phyloP scores from a whole-genome alignment of 2,113 vertebrate genomes.

The Ameiurus melas region DNA sequence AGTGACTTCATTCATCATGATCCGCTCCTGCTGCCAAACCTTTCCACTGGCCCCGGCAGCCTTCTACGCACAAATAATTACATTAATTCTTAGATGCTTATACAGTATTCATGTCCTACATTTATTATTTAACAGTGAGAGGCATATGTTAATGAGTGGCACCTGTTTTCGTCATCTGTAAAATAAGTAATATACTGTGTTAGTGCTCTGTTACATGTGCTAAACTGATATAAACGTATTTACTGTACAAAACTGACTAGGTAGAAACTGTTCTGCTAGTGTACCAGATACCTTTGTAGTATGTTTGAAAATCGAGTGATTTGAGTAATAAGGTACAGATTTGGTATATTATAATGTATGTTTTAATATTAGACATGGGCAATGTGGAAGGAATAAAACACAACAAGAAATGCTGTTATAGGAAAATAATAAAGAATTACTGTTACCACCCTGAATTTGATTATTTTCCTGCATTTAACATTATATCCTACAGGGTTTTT shows the following conservation, averaged over 20 bases:
- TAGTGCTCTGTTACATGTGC: background rate
- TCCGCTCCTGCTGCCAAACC: background rate
- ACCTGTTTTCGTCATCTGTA: constrained; percentile 15
- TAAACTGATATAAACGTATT: background rate
- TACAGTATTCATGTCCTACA: constrained; percentile 34
- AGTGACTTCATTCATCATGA: background rate
- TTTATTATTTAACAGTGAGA: constrained; percentile 34
- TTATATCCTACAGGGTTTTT: background rate
- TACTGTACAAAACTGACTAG: background rate
- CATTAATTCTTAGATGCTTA: constrained; percentile 23
- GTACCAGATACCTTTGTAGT: background rate
- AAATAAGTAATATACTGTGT: background rate
- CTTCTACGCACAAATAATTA: constrained; percentile 12
- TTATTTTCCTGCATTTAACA: background rate
- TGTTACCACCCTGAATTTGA: background rate
- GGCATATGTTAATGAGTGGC: background rate
- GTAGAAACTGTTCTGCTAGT: background rate
- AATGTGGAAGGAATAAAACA: background rate
- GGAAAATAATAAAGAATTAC: background rate
- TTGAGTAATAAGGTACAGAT: background rate
- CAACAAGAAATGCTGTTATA: background rate
- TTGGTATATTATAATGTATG: background rate
- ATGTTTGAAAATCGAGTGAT: background rate
- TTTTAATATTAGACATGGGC: background rate
- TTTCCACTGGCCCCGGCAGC: constrained; percentile 3